Conservation (phyloP, 2,888 invertebrate genomes). For the Cynaeus angustus region DNA sequence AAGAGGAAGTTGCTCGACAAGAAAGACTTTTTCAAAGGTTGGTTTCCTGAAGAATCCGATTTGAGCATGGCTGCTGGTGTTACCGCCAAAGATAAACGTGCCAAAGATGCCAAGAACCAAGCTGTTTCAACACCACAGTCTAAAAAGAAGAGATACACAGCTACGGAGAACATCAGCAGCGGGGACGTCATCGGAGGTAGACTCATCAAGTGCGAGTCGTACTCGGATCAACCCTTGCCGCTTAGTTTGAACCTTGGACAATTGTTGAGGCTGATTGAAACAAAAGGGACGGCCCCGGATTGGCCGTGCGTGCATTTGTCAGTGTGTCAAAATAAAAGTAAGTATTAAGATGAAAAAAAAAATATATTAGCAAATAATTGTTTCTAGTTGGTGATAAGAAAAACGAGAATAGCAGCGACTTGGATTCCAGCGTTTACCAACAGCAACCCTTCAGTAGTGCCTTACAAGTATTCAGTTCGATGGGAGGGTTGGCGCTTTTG, state of each 20-base stretch:
- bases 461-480: slow-evolving; percentile 89
- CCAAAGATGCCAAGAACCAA: slow-evolving; percentile 86
- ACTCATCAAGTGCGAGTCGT: slow-evolving; percentile 66
- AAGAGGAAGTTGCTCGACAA: slow-evolving; percentile 47
- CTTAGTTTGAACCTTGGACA: slow-evolving; percentile 68
- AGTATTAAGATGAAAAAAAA: too few relatives aligned
- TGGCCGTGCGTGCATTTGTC: slow-evolving; percentile 70
- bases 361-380: too few relatives aligned
- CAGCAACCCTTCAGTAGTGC: slow-evolving; percentile 73
- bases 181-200: slow-evolving; percentile 66
- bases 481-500: slow-evolving; percentile 90
- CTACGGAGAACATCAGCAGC: slow-evolving; percentile 51
- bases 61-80: slow-evolving; percentile 88
- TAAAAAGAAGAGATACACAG: slow-evolving; percentile 67
- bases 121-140: slow-evolving; percentile 66
- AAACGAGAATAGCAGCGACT: slow-evolving; percentile 30
- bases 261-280: slow-evolving; percentile 67
- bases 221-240: slow-evolving; percentile 68
- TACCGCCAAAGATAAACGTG: slow-evolving; percentile 91
- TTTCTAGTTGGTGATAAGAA: slow-evolving; percentile 47
- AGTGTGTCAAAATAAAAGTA: slow-evolving; percentile 68
- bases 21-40: slow-evolving; percentile 65
- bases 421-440: slow-evolving; percentile 52
- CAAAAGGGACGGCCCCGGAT: slow-evolving; percentile 65
- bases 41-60: slow-evolving; percentile 71